Conservation (phyloP, 2,888 invertebrate genomes). For the Zelleria hepariella region DNA sequence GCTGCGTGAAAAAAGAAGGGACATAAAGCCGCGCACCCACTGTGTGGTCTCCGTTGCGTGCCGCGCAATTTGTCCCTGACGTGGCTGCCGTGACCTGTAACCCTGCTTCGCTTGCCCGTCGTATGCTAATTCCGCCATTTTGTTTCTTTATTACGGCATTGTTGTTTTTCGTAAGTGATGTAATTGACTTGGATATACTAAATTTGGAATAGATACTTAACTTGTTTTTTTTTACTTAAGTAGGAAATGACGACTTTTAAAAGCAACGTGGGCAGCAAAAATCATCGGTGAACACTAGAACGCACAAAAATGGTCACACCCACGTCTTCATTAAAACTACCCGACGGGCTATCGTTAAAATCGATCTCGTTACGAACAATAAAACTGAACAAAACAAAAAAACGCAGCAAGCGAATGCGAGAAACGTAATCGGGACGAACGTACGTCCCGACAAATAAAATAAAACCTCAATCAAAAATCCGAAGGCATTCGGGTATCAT, state of each 20-base stretch:
- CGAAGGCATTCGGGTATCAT: conserved; percentile 63
- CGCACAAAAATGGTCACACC: conserved; percentile 39
- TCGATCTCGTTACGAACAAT: conserved; percentile 69
- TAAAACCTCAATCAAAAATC: conserved; percentile 69
- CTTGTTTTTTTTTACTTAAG: background rate
- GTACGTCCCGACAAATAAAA: conserved; percentile 64
- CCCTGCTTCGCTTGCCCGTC: conserved; percentile 23
- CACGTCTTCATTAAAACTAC: conserved; percentile 64
- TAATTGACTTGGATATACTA: background rate
- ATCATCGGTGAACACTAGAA: conserved; percentile 20
- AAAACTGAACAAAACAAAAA: conserved; percentile 65
- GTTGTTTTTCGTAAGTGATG: background rate
- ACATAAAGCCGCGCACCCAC: conserved; percentile 10
- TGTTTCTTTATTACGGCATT: conserved; percentile 2
- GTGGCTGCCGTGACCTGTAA: conserved; percentile 34
- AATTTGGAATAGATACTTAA: background rate
- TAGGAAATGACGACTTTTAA: background rate
- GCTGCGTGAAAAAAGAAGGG: background rate
- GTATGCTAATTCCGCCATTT: conserved; percentile 45
- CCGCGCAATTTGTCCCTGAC: conserved; percentile 47
- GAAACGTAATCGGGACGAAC: conserved; percentile 62
- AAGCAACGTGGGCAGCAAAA: conserved; percentile 15
- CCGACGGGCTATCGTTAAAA: conserved; percentile 49
- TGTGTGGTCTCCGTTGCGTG: conserved; percentile 23
- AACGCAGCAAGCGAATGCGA: conserved; percentile 62